Conservation (phyloP, 2,113 vertebrate species). For the Syngnathoides biaculeatus region DNA sequence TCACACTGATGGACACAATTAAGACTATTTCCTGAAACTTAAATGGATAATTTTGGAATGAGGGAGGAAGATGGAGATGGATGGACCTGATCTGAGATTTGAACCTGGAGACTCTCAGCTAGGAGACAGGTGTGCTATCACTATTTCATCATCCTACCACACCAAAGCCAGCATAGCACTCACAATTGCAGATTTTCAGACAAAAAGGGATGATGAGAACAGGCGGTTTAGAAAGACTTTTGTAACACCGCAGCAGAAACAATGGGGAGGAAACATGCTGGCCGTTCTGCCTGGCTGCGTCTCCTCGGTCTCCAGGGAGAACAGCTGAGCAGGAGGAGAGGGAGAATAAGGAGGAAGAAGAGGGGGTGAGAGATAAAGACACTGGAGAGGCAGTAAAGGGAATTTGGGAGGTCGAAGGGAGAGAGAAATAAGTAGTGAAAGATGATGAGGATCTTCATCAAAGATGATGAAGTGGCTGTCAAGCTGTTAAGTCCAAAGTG, state of each 20-base stretch:
- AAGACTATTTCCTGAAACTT: neutral
- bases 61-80: neutral
- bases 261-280: slow-evolving; percentile 55
- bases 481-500: slow-evolving; percentile 50
- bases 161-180: neutral
- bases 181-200: neutral
- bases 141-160: neutral
- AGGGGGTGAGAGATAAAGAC: slow-evolving; percentile 20
- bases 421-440: neutral
- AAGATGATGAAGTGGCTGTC: slow-evolving; percentile 49
- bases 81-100: neutral
- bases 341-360: slow-evolving; percentile 8
- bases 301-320: slow-evolving; percentile 66
- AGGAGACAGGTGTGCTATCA: neutral
- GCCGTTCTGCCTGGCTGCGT: slow-evolving; percentile 69
- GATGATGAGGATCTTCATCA: slow-evolving; percentile 31
- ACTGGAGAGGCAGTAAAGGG: slow-evolving; percentile 14
- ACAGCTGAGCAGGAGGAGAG: slow-evolving; percentile 56
- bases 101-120: neutral
- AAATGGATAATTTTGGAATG: neutral
- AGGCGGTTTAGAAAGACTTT: slow-evolving; percentile 30
- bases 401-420: neutral
- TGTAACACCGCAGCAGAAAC: slow-evolving; percentile 31
- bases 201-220: slow-evolving; percentile 2
- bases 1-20: neutral